phyloP scores from a whole-genome alignment of 2,113 vertebrate species.

The Xenopus borealis region DNA sequence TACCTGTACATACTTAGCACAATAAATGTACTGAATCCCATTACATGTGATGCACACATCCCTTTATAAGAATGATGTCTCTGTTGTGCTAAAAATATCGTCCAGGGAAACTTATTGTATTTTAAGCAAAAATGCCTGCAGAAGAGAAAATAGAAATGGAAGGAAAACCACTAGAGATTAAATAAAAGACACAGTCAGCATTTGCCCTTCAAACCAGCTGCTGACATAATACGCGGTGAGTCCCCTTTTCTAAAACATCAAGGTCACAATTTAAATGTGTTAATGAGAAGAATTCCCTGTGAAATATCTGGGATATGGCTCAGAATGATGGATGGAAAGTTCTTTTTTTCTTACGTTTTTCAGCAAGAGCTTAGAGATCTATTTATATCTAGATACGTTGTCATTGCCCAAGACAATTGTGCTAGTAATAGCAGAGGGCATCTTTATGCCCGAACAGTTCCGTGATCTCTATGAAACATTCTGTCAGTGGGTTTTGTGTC shows the following conservation, averaged over 20 bases:
- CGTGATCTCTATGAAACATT: slow-evolving; percentile 36
- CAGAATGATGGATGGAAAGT: slow-evolving; percentile 28
- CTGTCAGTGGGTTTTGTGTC: slow-evolving; percentile 40
- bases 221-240: neutral
- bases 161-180: no score
- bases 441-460: slow-evolving; percentile 18
- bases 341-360: neutral
- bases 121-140: no score
- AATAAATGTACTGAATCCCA: no score
- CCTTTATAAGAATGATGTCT: no score
- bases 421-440: slow-evolving; percentile 18
- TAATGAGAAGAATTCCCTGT: slow-evolving; percentile 24
- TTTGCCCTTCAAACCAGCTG: neutral
- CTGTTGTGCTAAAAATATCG: no score
- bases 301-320: slow-evolving; percentile 11
- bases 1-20: no score
- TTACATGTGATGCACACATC: no score
- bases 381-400: slow-evolving; percentile 12
- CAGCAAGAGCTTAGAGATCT: neutral
- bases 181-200: no score
- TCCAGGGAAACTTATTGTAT: no score
- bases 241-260: neutral
- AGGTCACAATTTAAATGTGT: slow-evolving; percentile 9
- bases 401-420: slow-evolving; percentile 28
- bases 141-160: no score